Base-by-base conservation (phyloP, 2,797 vertebrate genomes). In the Lacerta bilineata region DNA sequence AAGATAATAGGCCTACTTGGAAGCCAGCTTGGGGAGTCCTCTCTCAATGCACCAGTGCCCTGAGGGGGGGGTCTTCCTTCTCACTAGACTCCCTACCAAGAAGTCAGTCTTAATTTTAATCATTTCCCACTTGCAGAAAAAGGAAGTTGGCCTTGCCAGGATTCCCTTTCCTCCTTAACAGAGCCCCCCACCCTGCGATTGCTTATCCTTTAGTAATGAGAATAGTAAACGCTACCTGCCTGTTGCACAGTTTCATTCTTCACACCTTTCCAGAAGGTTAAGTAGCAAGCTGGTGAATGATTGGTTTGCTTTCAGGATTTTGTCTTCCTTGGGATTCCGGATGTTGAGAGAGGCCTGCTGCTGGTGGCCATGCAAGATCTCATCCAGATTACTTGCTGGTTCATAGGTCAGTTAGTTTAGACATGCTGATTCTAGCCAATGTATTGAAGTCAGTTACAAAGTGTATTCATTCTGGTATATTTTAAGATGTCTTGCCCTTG, bases 181-280 rank as follows among this genome's bases (percentile, higher is more conserved):
- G 83, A 92, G 91, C 69, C 43, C 18, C 13, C 3, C 50, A 55
- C 13, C 29, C 91, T 25, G 80, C 17, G n/a, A 64, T 29, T 59
- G 0, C 76, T 88, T 94, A 92, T 91, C 88, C 90, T 90, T 94
- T 92, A 87, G 92, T 87, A 90, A 91, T 81, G 84, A 69, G 90
- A 87, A 89, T 87, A 88, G 84, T 91, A 85, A 75, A 75, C 90
- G 85, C 90, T 84, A 29, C 0, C 0, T 85, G 29, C 88, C 92
- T 72, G 80, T 64, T 0, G 0, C 78, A 81, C 81, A 91, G 74
- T 85, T 89, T 90, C 50, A 5, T 69, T 88, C 93, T 93, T 93
- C 91, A 68, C 93, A 78, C 89, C 41, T 91, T 93, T 87, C 71
- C 90, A 90, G 89, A 75, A 88, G 10, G 0, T 0, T 74, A 10